Evolutionary conservation across 2,888 invertebrate genomes (phyloP).

Genomic region (Anorthoa munda): DNA sequence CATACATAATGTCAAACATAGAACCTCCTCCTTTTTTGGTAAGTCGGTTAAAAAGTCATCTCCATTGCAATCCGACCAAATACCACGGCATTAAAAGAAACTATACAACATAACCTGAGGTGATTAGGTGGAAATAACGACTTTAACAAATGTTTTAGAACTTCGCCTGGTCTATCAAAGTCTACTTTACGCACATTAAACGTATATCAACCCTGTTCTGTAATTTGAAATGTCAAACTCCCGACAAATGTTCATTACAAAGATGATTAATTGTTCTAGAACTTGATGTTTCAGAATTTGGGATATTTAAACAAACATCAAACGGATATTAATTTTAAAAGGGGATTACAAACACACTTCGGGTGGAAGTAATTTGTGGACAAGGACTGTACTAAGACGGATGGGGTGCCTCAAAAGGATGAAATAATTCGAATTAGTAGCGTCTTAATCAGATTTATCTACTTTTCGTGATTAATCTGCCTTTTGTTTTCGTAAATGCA

Average conservation of each 20-base stretch:
- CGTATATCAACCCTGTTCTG: slow-evolving; percentile 26
- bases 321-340: slow-evolving; percentile 49
- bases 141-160: slow-evolving; percentile 20
- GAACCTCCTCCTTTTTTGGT: too few relatives aligned
- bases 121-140: slow-evolving; percentile 10
- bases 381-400: slow-evolving; percentile 42
- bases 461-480: not conserved
- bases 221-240: slow-evolving; percentile 49
- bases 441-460: slow-evolving; percentile 10
- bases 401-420: slow-evolving; percentile 18
- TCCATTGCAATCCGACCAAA: slow-evolving; percentile 34
- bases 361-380: slow-evolving; percentile 52
- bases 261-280: slow-evolving; percentile 55
- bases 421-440: slow-evolving; percentile 28
- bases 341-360: slow-evolving; percentile 47
- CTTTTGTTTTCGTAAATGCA: slow-evolving; percentile 13
- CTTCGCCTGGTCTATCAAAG: slow-evolving; percentile 21
- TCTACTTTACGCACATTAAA: slow-evolving; percentile 31
- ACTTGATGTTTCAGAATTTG: slow-evolving; percentile 51
- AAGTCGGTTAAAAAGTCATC: too few relatives aligned
- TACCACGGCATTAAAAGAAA: slow-evolving; percentile 30
- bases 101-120: slow-evolving; percentile 8
- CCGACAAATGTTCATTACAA: slow-evolving; percentile 49
- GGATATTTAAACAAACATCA: slow-evolving; percentile 44
- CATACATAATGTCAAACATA: too few relatives aligned